These are phyloP conservation scores for Labia minor DNA, from an alignment of 2,888 invertebrate species.

Conservation along the genomic window DNA sequence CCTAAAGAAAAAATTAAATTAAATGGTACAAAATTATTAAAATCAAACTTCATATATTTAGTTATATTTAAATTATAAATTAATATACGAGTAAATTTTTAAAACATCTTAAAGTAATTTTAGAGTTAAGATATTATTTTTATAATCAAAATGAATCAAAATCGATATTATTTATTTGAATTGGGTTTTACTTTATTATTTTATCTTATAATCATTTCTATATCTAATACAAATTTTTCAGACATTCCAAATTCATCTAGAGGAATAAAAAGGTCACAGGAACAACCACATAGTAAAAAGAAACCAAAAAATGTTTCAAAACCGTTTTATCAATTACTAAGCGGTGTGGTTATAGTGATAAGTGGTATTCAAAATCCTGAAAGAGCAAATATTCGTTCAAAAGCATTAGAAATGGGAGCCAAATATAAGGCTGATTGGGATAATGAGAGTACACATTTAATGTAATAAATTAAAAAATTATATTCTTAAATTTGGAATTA, in stretches of 20 bases:
- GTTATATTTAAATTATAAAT: too few relatives aligned
- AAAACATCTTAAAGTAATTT: too few relatives aligned
- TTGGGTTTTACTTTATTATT: too few relatives aligned
- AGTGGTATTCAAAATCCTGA: conserved; percentile 81
- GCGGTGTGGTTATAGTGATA: conserved; percentile 62
- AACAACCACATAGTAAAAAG: conserved; percentile 16
- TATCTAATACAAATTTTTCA: neutral
- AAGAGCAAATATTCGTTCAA: conserved; percentile 53
- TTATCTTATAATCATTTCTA: too few relatives aligned
- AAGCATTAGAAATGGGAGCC: conserved; percentile 68
- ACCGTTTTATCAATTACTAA: conserved; percentile 49
- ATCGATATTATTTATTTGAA: too few relatives aligned
- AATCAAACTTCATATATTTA: too few relatives aligned
- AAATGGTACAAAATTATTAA: too few relatives aligned
- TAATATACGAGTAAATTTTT: too few relatives aligned
- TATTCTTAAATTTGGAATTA: neutral
- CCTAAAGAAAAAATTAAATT: conserved; percentile 14
- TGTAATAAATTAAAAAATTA: conserved; percentile 47
- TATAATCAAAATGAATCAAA: too few relatives aligned
- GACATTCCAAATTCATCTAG: neutral
- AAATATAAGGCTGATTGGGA: conserved; percentile 67
- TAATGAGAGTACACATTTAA: conserved; percentile 64
- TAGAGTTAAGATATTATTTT: too few relatives aligned
- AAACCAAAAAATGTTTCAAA: conserved; percentile 29
- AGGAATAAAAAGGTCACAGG: neutral